Conservation (phyloP, 2,797 vertebrate genomes). For the Gymnopithys bicolor region DNA sequence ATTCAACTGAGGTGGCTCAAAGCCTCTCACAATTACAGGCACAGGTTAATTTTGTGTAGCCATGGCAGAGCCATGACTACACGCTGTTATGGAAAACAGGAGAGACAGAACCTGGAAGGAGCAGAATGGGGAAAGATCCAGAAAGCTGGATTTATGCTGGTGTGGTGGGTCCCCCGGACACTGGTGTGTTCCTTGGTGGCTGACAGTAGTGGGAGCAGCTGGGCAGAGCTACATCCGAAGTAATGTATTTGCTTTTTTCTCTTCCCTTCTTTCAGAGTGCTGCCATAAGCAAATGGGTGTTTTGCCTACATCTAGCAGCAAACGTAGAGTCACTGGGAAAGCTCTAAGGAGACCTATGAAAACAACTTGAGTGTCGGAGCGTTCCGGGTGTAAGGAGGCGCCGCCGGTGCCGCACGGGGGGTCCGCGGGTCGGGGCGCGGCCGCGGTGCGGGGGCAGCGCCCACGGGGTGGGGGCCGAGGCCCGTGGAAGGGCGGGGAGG, state of each 20-base stretch:
- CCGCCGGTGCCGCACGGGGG: neutral
- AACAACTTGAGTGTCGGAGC: neutral
- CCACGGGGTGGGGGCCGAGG: no score
- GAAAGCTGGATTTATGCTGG: neutral
- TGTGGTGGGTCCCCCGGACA: neutral
- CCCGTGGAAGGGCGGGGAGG: accelerated
- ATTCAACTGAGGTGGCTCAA: neutral
- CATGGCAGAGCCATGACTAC: neutral
- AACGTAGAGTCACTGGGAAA: neutral
- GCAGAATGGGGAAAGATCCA: neutral
- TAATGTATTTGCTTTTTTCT: neutral
- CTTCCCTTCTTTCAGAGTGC: neutral
- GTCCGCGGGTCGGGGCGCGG: no score
- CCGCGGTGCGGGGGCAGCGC: neutral
- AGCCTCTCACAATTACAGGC: neutral
- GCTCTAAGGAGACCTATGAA: neutral
- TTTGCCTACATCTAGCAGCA: neutral
- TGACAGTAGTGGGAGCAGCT: neutral
- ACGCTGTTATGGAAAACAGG: neutral
- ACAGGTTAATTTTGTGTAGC: neutral
- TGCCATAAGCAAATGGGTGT: neutral
- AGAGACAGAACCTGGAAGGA: neutral
- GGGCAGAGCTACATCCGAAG: neutral
- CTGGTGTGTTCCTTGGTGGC: neutral
- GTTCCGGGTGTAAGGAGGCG: no score